Percentiles rank a stretch among this genome's conserved stretches.
Evolutionary conservation across 2,797 vertebrate species (phyloP).

Genomic region (Dallia pectoralis): DNA sequence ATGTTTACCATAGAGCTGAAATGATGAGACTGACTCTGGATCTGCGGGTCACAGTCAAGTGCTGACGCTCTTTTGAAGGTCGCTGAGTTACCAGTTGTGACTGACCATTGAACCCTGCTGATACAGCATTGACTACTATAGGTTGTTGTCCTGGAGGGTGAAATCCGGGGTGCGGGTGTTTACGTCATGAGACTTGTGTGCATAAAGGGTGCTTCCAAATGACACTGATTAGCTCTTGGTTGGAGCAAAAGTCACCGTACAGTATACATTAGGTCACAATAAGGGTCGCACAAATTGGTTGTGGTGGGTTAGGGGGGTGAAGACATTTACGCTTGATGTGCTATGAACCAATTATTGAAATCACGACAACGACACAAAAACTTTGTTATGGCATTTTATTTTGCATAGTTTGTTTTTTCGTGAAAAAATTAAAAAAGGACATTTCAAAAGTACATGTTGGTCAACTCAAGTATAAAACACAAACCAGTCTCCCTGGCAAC

Average conservation of each 20-base stretch:
- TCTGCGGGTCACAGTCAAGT: background rate
- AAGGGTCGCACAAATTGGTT: no score
- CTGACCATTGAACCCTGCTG: background rate
- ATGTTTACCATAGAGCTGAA: background rate
- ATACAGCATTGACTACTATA: no score
- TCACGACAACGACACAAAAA: background rate
- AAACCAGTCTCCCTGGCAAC: background rate
- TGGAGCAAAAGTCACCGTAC: no score
- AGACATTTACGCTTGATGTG: no score
- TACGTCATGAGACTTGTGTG: no score
- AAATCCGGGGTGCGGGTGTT: no score
- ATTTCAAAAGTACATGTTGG: background rate
- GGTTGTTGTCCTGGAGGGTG: background rate
- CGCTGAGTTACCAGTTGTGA: background rate
- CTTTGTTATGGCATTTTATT: conserved; percentile 8
- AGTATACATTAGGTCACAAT: no score
- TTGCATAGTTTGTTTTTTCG: background rate
- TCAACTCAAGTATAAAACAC: background rate
- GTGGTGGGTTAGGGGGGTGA: no score
- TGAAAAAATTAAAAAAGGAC: background rate
- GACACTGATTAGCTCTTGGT: no score
- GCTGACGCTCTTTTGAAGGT: background rate
- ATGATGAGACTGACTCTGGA: background rate
- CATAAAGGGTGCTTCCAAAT: no score
- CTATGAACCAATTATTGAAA: background rate